Evolutionary conservation across 2,888 invertebrate species (phyloP), one percentile per base, ranked within the genome.

Genomic region (Eupeodes luniger): DNA sequence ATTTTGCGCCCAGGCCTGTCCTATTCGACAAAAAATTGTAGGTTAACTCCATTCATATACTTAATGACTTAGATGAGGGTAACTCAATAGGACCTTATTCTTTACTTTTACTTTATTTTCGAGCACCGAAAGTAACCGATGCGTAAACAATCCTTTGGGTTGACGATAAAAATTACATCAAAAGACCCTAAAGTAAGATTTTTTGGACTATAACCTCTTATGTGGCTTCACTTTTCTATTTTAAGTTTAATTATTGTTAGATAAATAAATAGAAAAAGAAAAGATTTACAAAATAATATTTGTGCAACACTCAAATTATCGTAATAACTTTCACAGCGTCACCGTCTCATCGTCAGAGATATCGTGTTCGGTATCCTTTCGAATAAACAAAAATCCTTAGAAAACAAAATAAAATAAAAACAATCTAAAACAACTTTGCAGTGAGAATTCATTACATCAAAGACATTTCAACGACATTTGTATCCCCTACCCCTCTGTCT

Each of bases 371-470:
- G 59, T 4, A 14, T 7, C 6, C 4, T 14, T 19, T 59, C 4
- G 7, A 34, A 57, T 1, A 57, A 57, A 11, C 27, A 27, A 27
- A 27, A 27, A 27, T 27, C 27, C 27, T 27, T 7, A 34, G 34
- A 7, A 14, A 5, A 61, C n/a, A 62, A 61, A 34, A 36, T 36
- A 59, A 34, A 7, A 34, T 36, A n/a, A 61, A n/a, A 44, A 62
- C 16, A 62, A 11, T 40, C 10, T 16, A 66, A 3, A 66, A 27
- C 19, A 49, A 66, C 27, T 66, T 66, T 66, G 27, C 53, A 69
- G 7, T n/a, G 44, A 57, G 27, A 70, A 70, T 57, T 44, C 44
- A 72, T 57, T 55, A 27, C 19, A 27, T 72, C 40, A 72, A 57
- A 72, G 40, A 69, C 6, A 49, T 49, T 49, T 27, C 47, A 66